Percentiles rank a stretch among this genome's conserved stretches.
phyloP scores from a whole-genome alignment of 2,113 vertebrate species.

The Hippocampus zosterae region DNA sequence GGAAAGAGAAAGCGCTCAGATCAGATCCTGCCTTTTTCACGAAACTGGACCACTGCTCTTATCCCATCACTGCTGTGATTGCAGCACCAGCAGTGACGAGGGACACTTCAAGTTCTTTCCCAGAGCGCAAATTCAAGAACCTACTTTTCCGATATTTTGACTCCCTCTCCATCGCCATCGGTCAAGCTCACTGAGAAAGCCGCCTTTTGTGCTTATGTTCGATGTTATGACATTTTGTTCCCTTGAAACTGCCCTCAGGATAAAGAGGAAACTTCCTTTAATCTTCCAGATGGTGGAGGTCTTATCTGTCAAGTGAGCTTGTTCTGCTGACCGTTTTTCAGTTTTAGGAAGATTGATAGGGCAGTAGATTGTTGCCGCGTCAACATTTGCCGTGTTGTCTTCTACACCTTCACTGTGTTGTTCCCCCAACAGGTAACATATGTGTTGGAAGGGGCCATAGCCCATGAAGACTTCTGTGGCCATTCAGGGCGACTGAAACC shows the following conservation, averaged over 20 bases:
- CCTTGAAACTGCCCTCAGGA: neutral
- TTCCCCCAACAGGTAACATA: constrained; percentile 48
- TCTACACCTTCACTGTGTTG: neutral
- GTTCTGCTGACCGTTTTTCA: neutral
- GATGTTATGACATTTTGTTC: neutral
- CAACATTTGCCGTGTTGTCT: neutral
- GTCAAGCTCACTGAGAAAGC: neutral
- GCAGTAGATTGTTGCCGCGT: neutral
- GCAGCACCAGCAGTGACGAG: neutral
- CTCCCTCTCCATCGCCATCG: neutral
- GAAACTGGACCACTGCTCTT: neutral
- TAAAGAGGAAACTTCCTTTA: neutral
- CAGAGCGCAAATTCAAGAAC: neutral
- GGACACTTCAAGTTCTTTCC: neutral
- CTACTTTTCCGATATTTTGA: neutral
- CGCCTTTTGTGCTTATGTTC: neutral
- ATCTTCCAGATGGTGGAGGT: constrained; percentile 1
- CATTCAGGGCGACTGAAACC: constrained; percentile 66
- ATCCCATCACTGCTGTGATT: neutral
- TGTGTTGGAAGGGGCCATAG: constrained; percentile 63
- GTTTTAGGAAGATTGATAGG: neutral
- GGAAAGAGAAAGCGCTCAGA: neutral
- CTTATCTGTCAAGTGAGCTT: neutral
- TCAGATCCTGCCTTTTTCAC: neutral
- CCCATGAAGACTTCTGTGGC: constrained; percentile 79